These are phyloP conservation scores for Macrostomum cliftonense DNA, from an alignment of 2,888 invertebrate genomes.

Conservation along the genomic window DNA sequence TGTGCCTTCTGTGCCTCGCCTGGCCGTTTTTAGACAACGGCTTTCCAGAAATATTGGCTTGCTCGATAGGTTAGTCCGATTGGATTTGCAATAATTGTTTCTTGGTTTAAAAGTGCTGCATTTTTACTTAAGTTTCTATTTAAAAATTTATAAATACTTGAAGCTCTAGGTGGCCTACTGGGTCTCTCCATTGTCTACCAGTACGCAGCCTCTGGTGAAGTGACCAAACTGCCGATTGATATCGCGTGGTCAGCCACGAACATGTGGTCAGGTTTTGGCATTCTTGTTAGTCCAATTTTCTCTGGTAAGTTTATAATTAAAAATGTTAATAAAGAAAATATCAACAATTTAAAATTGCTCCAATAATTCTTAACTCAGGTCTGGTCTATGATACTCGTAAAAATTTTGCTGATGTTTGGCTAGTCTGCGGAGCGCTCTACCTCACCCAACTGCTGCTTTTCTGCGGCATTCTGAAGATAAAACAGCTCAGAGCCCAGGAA, in stretches of 20 bases:
- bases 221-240: slow-evolving; percentile 18
- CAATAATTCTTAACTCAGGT: no score
- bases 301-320: slow-evolving; percentile 17
- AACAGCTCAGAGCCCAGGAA: no score
- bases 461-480: no score
- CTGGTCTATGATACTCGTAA: slow-evolving; percentile 16
- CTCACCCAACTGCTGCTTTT: slow-evolving; percentile 16
- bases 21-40: slow-evolving; percentile 19
- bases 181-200: slow-evolving; percentile 20
- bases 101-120: no score
- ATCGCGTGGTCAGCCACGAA: slow-evolving; percentile 21
- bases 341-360: no score
- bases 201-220: slow-evolving; percentile 20
- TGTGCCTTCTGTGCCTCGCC: slow-evolving; percentile 17
- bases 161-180: slow-evolving; percentile 20
- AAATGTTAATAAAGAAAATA: no score
- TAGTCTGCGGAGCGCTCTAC: slow-evolving; percentile 17
- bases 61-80: slow-evolving; percentile 14
- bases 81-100: no score
- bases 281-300: slow-evolving; percentile 20
- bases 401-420: slow-evolving; percentile 20
- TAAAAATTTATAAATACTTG: background rate
- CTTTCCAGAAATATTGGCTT: slow-evolving; percentile 16
- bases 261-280: slow-evolving; percentile 21
- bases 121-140: no score